Conservation (phyloP, 1,140 invertebrate genomes). For the Aphaenogaster rudis region DNA sequence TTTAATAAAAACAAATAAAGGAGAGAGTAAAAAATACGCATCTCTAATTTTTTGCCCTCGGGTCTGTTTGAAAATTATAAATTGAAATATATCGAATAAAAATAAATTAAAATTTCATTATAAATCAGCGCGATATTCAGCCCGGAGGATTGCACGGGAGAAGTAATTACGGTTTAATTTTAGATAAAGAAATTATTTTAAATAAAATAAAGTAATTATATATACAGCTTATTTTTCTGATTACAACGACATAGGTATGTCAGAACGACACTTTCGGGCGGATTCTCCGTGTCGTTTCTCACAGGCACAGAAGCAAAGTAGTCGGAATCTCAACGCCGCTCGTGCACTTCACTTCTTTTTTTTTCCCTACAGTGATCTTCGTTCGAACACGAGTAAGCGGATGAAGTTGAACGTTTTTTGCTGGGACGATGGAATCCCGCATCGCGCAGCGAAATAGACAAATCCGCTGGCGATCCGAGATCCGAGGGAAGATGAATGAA, state of each 20-base stretch:
- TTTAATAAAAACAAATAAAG: neutral
- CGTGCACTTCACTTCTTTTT: neutral
- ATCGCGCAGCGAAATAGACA: slow-evolving; percentile 41
- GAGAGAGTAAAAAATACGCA: neutral
- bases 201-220: neutral
- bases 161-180: neutral
- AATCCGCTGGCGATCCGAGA: slow-evolving; percentile 27
- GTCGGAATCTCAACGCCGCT: slow-evolving; percentile 21
- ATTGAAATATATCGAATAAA: neutral
- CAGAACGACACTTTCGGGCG: slow-evolving; percentile 4
- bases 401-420: slow-evolving; percentile 52
- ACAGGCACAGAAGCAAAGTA: too few relatives aligned
- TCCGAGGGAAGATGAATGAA: slow-evolving; percentile 46
- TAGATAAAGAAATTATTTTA: neutral
- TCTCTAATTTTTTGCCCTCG: neutral
- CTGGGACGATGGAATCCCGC: slow-evolving; percentile 27
- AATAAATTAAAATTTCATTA: neutral
- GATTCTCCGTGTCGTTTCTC: neutral
- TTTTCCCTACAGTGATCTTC: neutral
- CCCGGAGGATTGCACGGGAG: neutral
- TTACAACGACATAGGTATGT: neutral
- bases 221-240: neutral
- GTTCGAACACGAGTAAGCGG: slow-evolving; percentile 23
- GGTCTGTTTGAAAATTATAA: neutral
- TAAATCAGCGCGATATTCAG: neutral